Evolutionary conservation across 1,140 invertebrate species (phyloP).

Genomic region (Euglossa dilemma): DNA sequence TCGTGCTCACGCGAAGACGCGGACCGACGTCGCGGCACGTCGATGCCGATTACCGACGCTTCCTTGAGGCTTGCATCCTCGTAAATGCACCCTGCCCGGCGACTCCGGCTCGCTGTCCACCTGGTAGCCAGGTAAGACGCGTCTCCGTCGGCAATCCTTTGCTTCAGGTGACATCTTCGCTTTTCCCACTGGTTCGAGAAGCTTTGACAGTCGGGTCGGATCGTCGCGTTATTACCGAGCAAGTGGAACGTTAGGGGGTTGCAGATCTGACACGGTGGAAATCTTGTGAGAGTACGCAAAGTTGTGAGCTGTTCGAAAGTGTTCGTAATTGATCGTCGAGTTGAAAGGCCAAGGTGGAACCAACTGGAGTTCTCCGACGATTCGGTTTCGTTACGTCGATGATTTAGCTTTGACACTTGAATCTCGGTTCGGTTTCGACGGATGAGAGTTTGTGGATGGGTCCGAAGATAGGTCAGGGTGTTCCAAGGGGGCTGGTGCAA

Average conservation of each 20-base stretch:
- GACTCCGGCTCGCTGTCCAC: conserved; percentile 42
- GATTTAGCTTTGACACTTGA: too few species aligned
- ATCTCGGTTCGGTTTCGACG: too few species aligned
- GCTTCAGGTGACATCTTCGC: not conserved
- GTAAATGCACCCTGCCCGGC: conserved; percentile 60
- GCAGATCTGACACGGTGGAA: not conserved
- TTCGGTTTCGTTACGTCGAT: too few species aligned
- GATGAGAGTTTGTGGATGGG: not conserved
- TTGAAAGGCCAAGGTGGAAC: not conserved
- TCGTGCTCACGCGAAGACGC: conserved; percentile 79
- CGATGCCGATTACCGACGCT: conserved; percentile 49
- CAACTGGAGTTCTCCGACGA: not conserved
- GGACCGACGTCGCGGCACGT: conserved; percentile 50
- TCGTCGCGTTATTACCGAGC: not conserved
- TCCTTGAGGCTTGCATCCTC: conserved; percentile 42
- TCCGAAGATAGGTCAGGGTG: not conserved
- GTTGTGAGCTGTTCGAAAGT: not conserved
- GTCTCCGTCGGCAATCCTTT: not conserved
- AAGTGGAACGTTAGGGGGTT: not conserved
- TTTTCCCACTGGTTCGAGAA: not conserved
- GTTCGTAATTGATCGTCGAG: too few species aligned
- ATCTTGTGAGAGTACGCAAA: not conserved
- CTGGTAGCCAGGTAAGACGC: conserved; percentile 62
- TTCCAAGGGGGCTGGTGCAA: not conserved
- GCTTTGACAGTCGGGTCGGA: too few species aligned